phyloP scores from a whole-genome alignment of 2,888 invertebrate species.

The Hedychridium roseum region DNA sequence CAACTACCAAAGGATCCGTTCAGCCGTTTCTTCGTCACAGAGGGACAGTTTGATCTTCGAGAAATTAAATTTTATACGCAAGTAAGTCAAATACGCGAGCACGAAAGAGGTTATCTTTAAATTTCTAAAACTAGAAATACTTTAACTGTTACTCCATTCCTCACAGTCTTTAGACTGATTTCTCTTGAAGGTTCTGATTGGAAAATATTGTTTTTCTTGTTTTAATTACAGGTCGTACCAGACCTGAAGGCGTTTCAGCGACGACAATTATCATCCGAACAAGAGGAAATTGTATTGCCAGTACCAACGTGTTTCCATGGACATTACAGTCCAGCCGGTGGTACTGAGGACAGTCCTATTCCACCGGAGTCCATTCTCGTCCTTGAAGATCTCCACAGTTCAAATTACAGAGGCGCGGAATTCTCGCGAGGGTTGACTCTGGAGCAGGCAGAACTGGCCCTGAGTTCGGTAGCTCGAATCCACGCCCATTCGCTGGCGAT shows the following conservation, averaged over 20 bases:
- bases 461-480: constrained; percentile 75
- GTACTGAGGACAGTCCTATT: constrained; percentile 58
- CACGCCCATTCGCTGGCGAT: constrained; percentile 77
- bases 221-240: constrained; percentile 72
- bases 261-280: constrained; percentile 52
- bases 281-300: constrained; percentile 66
- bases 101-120: neutral
- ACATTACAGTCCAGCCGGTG: constrained; percentile 66
- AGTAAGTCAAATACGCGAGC: constrained; percentile 61
- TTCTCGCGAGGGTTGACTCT: constrained; percentile 75
- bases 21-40: constrained; percentile 80
- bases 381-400: constrained; percentile 76
- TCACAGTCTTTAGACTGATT: too few relatives aligned
- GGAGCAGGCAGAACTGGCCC: constrained; percentile 73
- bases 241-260: constrained; percentile 72
- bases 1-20: constrained; percentile 82
- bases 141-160: neutral
- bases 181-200: too few relatives aligned
- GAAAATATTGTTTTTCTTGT: constrained; percentile 5
- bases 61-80: constrained; percentile 85
- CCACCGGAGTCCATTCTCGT: constrained; percentile 76
- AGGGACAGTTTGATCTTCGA: constrained; percentile 82
- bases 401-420: constrained; percentile 73
- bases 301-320: constrained; percentile 77
- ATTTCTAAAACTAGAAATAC: neutral